phyloP scores from a whole-genome alignment of 2,797 vertebrate genomes.

The Nothura maculosa region DNA sequence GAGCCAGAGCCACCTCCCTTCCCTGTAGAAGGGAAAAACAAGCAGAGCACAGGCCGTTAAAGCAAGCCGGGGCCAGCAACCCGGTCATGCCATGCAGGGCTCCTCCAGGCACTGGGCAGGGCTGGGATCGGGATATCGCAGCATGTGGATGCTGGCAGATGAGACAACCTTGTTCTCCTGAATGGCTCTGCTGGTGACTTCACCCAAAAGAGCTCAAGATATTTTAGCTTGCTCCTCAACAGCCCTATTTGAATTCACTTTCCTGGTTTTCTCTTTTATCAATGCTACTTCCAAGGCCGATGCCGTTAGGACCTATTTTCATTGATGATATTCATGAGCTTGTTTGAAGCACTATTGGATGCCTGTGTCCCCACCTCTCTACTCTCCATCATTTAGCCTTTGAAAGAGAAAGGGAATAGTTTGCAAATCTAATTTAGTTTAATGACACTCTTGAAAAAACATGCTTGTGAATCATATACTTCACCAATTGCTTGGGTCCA shows the following conservation, averaged over 20 bases:
- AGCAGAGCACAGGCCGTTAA: neutral
- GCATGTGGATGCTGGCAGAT: neutral
- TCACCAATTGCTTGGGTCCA: neutral
- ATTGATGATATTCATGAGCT: fast-evolving
- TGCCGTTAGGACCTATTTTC: neutral
- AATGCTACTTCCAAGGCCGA: neutral
- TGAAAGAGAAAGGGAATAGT: conserved; percentile 9
- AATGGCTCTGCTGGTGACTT: neutral
- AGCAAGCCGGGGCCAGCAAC: neutral
- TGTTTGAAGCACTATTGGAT: neutral
- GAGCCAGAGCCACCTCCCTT: fast-evolving
- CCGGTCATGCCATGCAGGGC: fast-evolving
- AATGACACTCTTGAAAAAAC: neutral
- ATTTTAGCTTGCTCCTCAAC: neutral
- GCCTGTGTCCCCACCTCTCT: neutral
- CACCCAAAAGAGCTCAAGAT: neutral
- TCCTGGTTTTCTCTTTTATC: neutral
- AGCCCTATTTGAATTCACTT: neutral
- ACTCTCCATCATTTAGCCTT: fast-evolving
- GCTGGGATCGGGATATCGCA: neutral
- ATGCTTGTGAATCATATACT: conserved; percentile 7
- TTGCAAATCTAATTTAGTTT: neutral
- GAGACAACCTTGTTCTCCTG: neutral
- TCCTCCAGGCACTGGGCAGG: neutral
- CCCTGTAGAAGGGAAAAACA: neutral